Evolutionary conservation across 2,113 vertebrate genomes (phyloP), one percentile per base, ranked within the genome.

Genomic region (Zeus faber): DNA sequence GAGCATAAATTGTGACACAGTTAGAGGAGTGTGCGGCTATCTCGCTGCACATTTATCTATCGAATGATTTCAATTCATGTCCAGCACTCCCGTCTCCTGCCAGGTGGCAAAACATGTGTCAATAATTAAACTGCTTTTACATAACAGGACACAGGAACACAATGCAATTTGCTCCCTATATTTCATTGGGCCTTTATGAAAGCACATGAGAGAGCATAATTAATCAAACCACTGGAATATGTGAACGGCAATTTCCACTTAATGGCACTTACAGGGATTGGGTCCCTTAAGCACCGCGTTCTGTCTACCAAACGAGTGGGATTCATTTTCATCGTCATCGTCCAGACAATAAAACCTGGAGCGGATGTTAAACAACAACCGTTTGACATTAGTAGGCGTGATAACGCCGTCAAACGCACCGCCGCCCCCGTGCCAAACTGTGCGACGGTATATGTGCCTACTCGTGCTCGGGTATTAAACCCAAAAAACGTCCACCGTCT

Each of bases 171-270:
- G 84, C 84, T 85, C 51, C 63, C 85, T 78, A 86, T 88, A 86
- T 87, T 89, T 87, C 86, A 88, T 80, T 82, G 84, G 85, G 82
- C 84, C 84, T 82, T 85, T 84, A 86, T 86, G 79, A 84, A 84
- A 86, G 83, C 84, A 84, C 86, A 87, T 81, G 81, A 82, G 82
- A 87, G 86, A 86, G 80, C 58, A 83, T 87, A 87, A 89, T 89
- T 89, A 87, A 88, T 89, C 88, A 88, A 89, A 89, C 86, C 86
- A 85, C 86, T 89, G 88, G 86, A 89, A 89, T 89, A 89, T 87
- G 88, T 85, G 86, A 87, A 87, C 79, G 80, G 82, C 85, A 89
- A 89, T 89, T 88, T 89, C 84, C 83, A 87, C 83, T 85, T 88
- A 88, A 89, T 89, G 85, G 88, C 86, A 89, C 88, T 89, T 89